These are phyloP conservation scores for Chromobotia macracanthus DNA, from an alignment of 2,797 vertebrate genomes.

Conservation along the genomic window DNA sequence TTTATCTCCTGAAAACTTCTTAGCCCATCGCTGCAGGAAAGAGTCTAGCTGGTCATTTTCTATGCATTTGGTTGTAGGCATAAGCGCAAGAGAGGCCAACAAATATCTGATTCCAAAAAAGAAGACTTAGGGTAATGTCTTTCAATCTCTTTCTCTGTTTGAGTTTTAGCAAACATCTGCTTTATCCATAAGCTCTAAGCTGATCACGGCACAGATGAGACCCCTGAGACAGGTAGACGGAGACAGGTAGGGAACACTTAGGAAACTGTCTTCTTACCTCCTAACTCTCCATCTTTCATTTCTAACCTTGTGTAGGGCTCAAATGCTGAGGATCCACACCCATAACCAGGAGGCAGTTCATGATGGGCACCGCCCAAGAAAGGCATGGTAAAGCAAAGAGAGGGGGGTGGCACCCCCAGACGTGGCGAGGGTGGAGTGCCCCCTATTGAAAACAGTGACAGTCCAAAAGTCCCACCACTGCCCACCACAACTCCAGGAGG, in stretches of 20 bases:
- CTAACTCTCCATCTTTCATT: conserved; percentile 77
- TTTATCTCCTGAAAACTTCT: conserved; percentile 32
- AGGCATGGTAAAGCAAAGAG: conserved; percentile 83
- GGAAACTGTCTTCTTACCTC: conserved; percentile 82
- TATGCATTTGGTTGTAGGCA: conserved; percentile 30
- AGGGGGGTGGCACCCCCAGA: conserved; percentile 73
- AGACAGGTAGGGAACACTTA: conserved; percentile 62
- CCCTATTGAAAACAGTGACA: conserved; percentile 78
- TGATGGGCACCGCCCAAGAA: conserved; percentile 80
- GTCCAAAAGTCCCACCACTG: conserved; percentile 72
- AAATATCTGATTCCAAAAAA: background rate
- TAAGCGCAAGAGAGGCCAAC: conserved; percentile 18
- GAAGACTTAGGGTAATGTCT: conserved; percentile 4
- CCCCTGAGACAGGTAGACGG: conserved; percentile 17
- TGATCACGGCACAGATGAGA: conserved; percentile 31
- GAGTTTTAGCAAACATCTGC: background rate
- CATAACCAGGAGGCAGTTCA: conserved; percentile 79
- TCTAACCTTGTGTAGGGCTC: conserved; percentile 90
- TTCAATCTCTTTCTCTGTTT: conserved; percentile 7
- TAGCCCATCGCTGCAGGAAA: conserved; percentile 12
- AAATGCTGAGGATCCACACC: conserved; percentile 88
- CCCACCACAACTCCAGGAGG: conserved; percentile 59
- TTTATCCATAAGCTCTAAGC: background rate
- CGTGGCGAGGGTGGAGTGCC: conserved; percentile 76
- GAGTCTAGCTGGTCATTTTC: conserved; percentile 11